Percentiles rank a stretch among this genome's conserved stretches.
Conservation (phyloP, 2,113 vertebrate species). For the Manacus vitellinus region DNA sequence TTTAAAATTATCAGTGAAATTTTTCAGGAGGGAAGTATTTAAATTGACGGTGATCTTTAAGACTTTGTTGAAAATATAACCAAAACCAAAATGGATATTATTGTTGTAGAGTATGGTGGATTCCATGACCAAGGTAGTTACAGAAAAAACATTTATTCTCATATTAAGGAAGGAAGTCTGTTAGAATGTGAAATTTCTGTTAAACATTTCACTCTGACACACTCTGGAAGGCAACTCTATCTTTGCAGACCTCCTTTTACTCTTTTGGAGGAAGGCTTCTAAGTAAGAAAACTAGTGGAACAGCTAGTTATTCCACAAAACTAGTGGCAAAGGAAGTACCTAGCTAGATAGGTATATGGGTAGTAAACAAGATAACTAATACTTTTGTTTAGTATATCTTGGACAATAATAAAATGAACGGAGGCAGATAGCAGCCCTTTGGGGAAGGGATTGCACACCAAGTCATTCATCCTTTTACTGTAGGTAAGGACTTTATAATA, state of each 20-base stretch:
- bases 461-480: neutral
- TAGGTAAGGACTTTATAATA: neutral
- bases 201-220: neutral
- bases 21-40: neutral
- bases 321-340: neutral
- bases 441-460: neutral
- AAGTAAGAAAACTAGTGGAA: neutral
- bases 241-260: neutral
- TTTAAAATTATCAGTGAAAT: neutral
- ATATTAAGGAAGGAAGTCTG: neutral
- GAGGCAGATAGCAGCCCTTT: neutral
- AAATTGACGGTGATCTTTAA: neutral
- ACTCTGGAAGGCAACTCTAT: neutral
- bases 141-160: neutral
- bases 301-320: neutral
- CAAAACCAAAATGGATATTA: neutral
- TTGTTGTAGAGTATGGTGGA: neutral
- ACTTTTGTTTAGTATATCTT: neutral
- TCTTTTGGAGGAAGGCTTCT: neutral
- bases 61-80: neutral
- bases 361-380: neutral
- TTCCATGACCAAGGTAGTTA: neutral
- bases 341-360: neutral
- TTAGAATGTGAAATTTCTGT: neutral
- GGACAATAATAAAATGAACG: neutral